These are phyloP conservation scores for Accipiter cooperii DNA, from an alignment of 2,113 vertebrate species.

Conservation along the genomic window DNA sequence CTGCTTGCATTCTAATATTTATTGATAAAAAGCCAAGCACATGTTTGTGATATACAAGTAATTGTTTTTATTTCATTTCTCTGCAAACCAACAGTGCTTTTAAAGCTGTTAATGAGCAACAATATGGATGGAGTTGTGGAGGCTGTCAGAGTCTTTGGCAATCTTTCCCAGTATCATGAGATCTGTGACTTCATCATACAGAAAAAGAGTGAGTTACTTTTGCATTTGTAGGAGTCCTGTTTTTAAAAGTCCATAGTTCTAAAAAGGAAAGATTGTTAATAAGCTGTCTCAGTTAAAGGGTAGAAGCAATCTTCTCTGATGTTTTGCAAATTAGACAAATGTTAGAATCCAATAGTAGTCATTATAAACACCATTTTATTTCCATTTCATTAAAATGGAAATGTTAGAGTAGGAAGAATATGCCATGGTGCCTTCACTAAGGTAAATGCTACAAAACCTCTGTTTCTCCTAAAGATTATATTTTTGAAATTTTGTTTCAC, in stretches of 20 bases:
- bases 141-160: slow-evolving; percentile 82
- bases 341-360: background rate
- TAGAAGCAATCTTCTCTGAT: background rate
- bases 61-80: slow-evolving; percentile 17
- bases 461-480: background rate
- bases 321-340: background rate
- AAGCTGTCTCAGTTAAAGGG: slow-evolving; percentile 1
- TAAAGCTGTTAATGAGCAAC: slow-evolving; percentile 76
- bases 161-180: slow-evolving; percentile 79
- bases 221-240: background rate
- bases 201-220: slow-evolving; percentile 73
- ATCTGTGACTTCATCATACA: slow-evolving; percentile 80
- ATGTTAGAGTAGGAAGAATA: background rate
- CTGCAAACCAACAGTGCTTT: slow-evolving; percentile 69
- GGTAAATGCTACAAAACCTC: background rate
- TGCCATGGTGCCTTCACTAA: background rate
- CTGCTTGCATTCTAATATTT: background rate
- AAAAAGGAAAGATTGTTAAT: background rate
- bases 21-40: background rate
- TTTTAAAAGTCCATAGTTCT: background rate
- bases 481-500: background rate
- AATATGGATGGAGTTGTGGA: slow-evolving; percentile 82
- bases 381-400: background rate
- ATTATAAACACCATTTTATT: background rate
- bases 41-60: background rate